phyloP scores from a whole-genome alignment of 2,113 vertebrate species.

The Gnathonemus echidnorhynchus region DNA sequence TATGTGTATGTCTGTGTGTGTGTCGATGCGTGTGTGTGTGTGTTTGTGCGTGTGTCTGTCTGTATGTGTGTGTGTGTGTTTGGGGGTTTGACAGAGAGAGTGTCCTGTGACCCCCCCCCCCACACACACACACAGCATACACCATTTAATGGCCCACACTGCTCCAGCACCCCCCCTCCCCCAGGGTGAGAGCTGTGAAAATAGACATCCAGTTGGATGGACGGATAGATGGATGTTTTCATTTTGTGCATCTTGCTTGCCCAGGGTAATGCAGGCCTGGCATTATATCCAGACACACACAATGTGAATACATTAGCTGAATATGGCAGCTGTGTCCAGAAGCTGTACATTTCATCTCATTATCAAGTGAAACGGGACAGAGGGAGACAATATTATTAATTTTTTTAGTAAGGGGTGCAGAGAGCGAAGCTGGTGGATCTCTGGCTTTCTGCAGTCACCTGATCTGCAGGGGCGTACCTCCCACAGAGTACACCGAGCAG shows the following conservation, averaged over 20 bases:
- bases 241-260: not conserved
- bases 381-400: not conserved
- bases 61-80: not conserved
- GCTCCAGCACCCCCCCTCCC: not conserved
- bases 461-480: not conserved
- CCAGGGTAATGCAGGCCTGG: not conserved
- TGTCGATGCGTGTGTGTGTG: not conserved
- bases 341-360: slow-evolving; percentile 8
- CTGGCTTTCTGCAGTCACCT: not conserved
- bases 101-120: not conserved
- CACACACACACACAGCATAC: not conserved
- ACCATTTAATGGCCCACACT: not conserved
- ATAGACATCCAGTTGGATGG: not conserved
- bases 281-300: not conserved
- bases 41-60: not conserved
- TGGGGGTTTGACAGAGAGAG: not conserved
- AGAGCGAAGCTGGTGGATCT: not conserved
- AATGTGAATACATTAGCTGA: not conserved
- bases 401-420: not conserved
- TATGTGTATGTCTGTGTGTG: not conserved
- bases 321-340: not conserved
- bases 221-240: not conserved
- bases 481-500: not conserved
- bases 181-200: not conserved
- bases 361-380: slow-evolving; percentile 6